Evolutionary conservation across 2,113 vertebrate genomes (phyloP), one percentile per base, ranked within the genome.

Genomic region (Sula dactylatra): DNA sequence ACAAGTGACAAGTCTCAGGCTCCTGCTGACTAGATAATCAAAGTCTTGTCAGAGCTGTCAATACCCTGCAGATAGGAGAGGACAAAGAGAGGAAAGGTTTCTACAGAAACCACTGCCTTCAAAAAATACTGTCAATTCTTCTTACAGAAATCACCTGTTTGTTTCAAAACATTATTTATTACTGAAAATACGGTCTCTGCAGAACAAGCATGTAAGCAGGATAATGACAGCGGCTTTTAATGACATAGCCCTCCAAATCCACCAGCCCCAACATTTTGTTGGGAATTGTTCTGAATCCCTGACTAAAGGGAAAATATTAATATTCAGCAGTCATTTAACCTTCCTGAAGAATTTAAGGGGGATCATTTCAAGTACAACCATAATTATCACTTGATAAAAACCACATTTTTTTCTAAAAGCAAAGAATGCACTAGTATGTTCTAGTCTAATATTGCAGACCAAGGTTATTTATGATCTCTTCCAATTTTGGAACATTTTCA

Each of bases 11-110:
- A 98, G 98, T 98, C 98, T 98, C 98, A 98, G 98, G 98, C 98
- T 99, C 99, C 98, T 97, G 98, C 98, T 98, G 98, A 99, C 98
- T 99, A 98, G 98, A 99, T 99, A 99, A 99, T 99, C 99, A 99
- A 99, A 99, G 98, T 98, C 98, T 98, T 99, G 99, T 99, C 99
- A 99, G 97, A 97, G 96, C 98, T 99, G 99, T 99, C 99, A 99
- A 99, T 99, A 99, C 98, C 98, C 98, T 98, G 98, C 98, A 98
- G 98, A 98, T 98, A 97, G 97, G 98, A 98, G 97, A 98, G 98
- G 97, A 98, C 98, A 98, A 98, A 97, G 98, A 97, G 96, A 98
- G 98, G 97, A 95, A 98, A 98, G 97, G 97, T 97, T 98, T 98
- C 98, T 97, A 93, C 98, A 98, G 97, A 98, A 98, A 97, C 96